Conservation (phyloP, 23 tunicate genomes). For the Trididemnum clinides region DNA sequence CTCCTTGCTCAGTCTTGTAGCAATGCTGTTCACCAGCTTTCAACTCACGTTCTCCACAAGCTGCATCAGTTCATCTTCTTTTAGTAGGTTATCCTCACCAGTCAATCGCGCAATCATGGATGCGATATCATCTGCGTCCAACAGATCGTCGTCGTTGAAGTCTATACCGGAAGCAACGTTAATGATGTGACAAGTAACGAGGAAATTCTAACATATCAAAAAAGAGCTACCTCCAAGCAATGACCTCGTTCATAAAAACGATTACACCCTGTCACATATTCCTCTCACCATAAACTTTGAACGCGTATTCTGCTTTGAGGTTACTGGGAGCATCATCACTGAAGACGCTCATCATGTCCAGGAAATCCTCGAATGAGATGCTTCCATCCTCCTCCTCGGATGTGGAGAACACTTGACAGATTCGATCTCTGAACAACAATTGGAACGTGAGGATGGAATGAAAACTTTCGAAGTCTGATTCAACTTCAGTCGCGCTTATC, state of each 20-base stretch:
- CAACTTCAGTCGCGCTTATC: no score
- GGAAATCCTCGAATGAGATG: constrained; percentile 84
- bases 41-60: constrained; percentile 50
- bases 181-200: no score
- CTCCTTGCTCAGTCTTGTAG: no score
- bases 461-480: no score
- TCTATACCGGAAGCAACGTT: no score
- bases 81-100: constrained; percentile 10
- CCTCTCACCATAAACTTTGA: constrained; percentile 81
- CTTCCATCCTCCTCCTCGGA: constrained; percentile 63
- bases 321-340: constrained; percentile 70
- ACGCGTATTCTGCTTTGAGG: constrained; percentile 84
- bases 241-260: no score
- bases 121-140: constrained; percentile 78
- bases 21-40: no score
- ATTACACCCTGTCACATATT: no score
- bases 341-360: constrained; percentile 92
- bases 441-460: no score
- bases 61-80: constrained; percentile 54
- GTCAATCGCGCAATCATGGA: constrained; percentile 46
- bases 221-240: no score
- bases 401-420: constrained; percentile 87
- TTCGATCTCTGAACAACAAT: constrained; percentile 49
- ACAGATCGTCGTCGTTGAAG: constrained; percentile 69
- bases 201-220: no score